Base-by-base conservation (phyloP, 1,140 invertebrate genomes). In the Diachasma alloeum region DNA sequence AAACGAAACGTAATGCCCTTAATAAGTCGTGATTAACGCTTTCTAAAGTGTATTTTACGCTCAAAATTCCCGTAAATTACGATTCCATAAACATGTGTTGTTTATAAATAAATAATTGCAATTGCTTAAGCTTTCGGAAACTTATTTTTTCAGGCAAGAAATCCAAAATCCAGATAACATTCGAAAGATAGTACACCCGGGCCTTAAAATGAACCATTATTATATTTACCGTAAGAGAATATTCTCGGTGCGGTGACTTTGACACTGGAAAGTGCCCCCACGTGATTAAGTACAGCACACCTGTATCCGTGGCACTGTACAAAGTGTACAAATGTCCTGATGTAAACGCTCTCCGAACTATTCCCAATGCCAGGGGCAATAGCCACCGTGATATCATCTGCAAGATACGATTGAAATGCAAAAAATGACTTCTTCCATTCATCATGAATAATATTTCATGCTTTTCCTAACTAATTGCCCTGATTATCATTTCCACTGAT, bases 281-380 rank as follows among this genome's bases (percentile, higher is more conserved):
- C 93, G 86, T 98, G 97, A 90, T 98, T 98, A 68, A 98, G 92
- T n/a, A 98, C 96, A 0, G 95, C 95, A 87, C 96, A 97, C 75
- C 96, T 91, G 89, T 96, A 98, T 0, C 97, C 97, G 85, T 95
- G 94, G 78, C 93, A 93, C 85, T 97, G 96, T 6, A 96, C 96
- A 87, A 96, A 94, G 81, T 97, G 94, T 0, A 98, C 96, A 87
- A 97, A 97, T 22, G 96, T 97, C 66, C 96, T 92, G 76, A 98
- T 96, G 88, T 98, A 98, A 68, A 97, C 94, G 83, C 95, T 96
- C 87, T 98, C 97, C 53, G 96, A 97, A 37, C 94, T 96, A 88
- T 98, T 98, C 26, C 96, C 96, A 82, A 98, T 97, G 37, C 97
- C 97, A 39, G 97, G 97, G 84, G 96, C 97, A 77, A 98, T 94